A percentile compares a stretch with the other conserved stretches of the same genome.
These are phyloP conservation scores for Casuarius casuarius DNA, from an alignment of 2,113 vertebrate genomes.

Conservation along the genomic window DNA sequence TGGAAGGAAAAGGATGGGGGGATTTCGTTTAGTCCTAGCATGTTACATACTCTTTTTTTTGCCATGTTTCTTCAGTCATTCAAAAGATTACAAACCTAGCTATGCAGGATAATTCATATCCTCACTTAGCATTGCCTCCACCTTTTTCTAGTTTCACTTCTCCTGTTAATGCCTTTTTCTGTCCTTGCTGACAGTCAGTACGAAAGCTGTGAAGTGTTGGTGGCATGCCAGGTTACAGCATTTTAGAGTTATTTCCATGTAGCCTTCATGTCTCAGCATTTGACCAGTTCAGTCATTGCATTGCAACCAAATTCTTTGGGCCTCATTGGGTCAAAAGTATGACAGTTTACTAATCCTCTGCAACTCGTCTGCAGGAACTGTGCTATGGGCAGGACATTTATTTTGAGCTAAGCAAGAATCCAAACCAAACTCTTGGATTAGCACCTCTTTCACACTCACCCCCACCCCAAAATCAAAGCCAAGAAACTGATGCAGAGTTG, in stretches of 20 bases:
- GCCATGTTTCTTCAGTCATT: not conserved
- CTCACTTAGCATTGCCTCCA: not conserved
- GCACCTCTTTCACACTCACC: conserved; percentile 24
- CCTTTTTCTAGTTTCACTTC: not conserved
- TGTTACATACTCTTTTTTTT: not conserved
- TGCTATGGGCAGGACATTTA: not conserved
- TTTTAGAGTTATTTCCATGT: conserved; percentile 24
- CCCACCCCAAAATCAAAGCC: conserved; percentile 3
- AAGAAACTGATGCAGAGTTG: conserved; percentile 12
- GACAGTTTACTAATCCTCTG: not conserved
- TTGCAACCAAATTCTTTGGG: conserved; percentile 11
- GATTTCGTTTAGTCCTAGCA: rapidly evolving
- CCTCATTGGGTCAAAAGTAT: not conserved
- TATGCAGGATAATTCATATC: not conserved
- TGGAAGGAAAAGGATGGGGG: not conserved
- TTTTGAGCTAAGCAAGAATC: conserved; percentile 11
- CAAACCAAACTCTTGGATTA: conserved; percentile 58
- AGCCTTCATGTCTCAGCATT: not conserved
- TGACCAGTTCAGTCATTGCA: not conserved
- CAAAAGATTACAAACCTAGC: not conserved
- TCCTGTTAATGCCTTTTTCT: not conserved
- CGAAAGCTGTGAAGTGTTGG: not conserved
- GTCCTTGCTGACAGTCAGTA: not conserved
- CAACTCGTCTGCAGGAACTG: not conserved
- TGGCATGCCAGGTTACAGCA: conserved; percentile 2